Conservation (phyloP, 2,888 invertebrate genomes). For the Lasioglossum calceatum region DNA sequence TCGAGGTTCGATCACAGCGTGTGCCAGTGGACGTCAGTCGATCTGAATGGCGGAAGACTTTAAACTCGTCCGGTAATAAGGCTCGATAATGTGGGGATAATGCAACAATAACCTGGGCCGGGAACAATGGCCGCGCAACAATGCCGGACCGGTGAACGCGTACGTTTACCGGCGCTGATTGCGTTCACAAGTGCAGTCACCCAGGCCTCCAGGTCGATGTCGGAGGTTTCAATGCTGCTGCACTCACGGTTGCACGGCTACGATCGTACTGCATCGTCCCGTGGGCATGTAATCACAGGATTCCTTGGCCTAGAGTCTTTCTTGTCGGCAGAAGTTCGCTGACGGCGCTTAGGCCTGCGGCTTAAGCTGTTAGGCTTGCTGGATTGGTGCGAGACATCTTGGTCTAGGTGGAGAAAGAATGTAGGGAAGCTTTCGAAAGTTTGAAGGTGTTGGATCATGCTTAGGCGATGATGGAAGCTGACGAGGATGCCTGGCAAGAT, state of each 20-base stretch:
- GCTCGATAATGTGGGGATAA: constrained; percentile 67
- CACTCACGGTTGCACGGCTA: neutral
- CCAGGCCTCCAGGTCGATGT: constrained; percentile 32
- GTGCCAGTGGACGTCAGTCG: constrained; percentile 24
- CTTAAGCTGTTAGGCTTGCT: neutral
- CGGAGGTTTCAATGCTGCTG: constrained; percentile 30
- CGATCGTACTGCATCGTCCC: neutral
- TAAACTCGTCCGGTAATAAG: constrained; percentile 61
- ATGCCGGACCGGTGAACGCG: constrained; percentile 58
- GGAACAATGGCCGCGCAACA: constrained; percentile 65
- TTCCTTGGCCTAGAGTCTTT: constrained; percentile 27
- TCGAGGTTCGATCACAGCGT: constrained; percentile 22
- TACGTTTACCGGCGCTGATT: constrained; percentile 63
- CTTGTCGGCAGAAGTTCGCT: neutral
- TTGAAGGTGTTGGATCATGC: neutral
- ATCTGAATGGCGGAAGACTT: constrained; percentile 40
- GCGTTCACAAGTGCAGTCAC: constrained; percentile 56
- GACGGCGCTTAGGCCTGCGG: neutral
- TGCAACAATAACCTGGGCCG: constrained; percentile 62
- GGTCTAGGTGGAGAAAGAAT: neutral
- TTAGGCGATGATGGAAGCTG: neutral
- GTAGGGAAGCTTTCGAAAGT: neutral
- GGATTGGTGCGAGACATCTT: neutral
- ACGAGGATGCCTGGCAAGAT: neutral
- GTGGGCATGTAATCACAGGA: constrained; percentile 39